Evolutionary conservation across 2,113 vertebrate species (phyloP).

Genomic region (Carassius auratus): DNA sequence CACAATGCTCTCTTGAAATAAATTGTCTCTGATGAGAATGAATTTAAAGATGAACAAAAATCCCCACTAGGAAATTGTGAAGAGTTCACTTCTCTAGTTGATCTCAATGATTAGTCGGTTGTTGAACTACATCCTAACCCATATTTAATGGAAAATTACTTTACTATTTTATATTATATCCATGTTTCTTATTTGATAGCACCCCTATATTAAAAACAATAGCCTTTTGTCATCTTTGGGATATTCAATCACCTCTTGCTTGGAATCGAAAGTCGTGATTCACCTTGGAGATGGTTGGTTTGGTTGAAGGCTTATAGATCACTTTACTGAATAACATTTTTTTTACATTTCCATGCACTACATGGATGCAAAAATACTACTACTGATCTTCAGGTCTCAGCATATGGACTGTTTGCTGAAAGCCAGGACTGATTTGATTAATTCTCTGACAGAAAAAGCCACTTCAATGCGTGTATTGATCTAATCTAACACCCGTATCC

Average conservation of each 20-base stretch:
- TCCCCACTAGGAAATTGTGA: neutral
- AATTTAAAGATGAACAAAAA: neutral
- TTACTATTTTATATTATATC: neutral
- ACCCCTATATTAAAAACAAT: neutral
- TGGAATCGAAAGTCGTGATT: neutral
- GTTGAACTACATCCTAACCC: neutral
- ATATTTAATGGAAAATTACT: neutral
- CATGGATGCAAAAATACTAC: neutral
- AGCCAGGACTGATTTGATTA: slow-evolving; percentile 6
- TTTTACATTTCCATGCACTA: neutral
- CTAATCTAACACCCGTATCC: slow-evolving; percentile 7
- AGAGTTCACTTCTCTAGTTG: neutral
- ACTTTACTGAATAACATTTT: neutral
- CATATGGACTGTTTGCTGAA: neutral
- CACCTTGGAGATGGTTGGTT: neutral
- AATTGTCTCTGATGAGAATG: neutral
- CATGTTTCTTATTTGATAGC: neutral
- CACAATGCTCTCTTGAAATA: neutral
- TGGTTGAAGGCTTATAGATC: neutral
- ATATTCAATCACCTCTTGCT: neutral
- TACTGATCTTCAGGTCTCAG: neutral
- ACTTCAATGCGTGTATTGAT: slow-evolving; percentile 27
- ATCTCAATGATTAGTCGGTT: neutral
- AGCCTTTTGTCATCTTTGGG: neutral
- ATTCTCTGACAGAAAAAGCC: slow-evolving; percentile 11